phyloP scores from a whole-genome alignment of 2,888 invertebrate genomes.

The Drosophila suboccidentalis region DNA sequence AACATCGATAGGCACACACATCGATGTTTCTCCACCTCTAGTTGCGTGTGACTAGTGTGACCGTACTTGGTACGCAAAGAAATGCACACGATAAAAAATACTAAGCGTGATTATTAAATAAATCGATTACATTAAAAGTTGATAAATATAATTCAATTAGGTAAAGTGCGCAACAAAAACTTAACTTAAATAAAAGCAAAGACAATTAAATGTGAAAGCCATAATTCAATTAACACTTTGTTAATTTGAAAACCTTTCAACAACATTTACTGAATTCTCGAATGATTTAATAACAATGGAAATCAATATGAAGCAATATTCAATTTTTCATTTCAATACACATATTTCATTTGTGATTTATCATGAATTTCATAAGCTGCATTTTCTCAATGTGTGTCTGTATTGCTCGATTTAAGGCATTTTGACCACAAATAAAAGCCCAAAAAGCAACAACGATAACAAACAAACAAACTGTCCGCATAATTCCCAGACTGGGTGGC shows the following conservation, averaged over 20 bases:
- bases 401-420: constrained; percentile 59
- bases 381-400: constrained; percentile 32
- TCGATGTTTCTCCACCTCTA: no score
- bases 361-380: constrained; percentile 34
- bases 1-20: no score
- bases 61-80: constrained; percentile 4
- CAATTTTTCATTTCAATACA: constrained; percentile 14
- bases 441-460: constrained; percentile 48
- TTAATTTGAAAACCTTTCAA: constrained; percentile 10
- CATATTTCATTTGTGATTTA: constrained; percentile 33
- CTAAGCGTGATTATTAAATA: background rate
- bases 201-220: background rate
- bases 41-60: no score
- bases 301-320: constrained; percentile 21
- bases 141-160: background rate
- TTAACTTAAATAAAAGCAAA: background rate
- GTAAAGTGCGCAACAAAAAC: background rate
- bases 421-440: constrained; percentile 61
- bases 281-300: constrained; percentile 22
- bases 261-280: constrained; percentile 1
- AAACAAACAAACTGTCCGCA: constrained; percentile 66
- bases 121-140: background rate
- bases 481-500: constrained; percentile 79
- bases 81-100: constrained; percentile 13
- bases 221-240: constrained; percentile 21